Percentiles rank a stretch among this genome's conserved stretches.
These are phyloP conservation scores for Echinops telfairi DNA, from an alignment of 2,113 vertebrate genomes.

Conservation along the genomic window DNA sequence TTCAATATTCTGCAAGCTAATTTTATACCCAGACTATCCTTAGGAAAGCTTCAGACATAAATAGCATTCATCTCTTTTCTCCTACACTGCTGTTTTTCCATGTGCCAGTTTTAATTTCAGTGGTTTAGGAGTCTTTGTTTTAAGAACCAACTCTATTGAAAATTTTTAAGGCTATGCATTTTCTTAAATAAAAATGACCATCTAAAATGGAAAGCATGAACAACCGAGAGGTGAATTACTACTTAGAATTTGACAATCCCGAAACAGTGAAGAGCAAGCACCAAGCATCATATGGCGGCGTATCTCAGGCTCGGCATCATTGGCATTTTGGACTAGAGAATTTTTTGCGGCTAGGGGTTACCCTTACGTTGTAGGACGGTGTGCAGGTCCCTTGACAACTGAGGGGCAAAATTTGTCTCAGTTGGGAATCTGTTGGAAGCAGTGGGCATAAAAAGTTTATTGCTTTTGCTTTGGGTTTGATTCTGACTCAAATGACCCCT, in stretches of 20 bases:
- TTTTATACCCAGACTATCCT: neutral
- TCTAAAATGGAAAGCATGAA: neutral
- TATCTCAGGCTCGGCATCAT: neutral
- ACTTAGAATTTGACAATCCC: neutral
- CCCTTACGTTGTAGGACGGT: neutral
- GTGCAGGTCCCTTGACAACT: neutral
- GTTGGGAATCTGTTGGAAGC: neutral
- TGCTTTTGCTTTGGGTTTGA: neutral
- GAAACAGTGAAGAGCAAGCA: neutral
- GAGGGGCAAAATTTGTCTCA: neutral
- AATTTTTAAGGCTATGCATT: neutral
- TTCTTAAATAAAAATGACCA: constrained; percentile 17
- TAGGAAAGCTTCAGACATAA: neutral
- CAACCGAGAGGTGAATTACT: neutral
- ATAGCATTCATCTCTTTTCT: neutral
- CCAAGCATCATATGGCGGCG: neutral
- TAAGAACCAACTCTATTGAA: constrained; percentile 18
- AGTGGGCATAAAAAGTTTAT: neutral
- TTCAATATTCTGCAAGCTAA: neutral
- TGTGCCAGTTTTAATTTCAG: neutral
- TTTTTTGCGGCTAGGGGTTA: neutral
- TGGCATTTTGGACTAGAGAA: neutral
- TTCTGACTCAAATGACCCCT: too few species aligned
- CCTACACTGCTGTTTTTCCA: neutral
- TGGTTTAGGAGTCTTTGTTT: neutral